A percentile compares a stretch with the other conserved stretches of the same genome.
Evolutionary conservation across 2,797 vertebrate species (phyloP).

Genomic region (Sparidentex hasta): DNA sequence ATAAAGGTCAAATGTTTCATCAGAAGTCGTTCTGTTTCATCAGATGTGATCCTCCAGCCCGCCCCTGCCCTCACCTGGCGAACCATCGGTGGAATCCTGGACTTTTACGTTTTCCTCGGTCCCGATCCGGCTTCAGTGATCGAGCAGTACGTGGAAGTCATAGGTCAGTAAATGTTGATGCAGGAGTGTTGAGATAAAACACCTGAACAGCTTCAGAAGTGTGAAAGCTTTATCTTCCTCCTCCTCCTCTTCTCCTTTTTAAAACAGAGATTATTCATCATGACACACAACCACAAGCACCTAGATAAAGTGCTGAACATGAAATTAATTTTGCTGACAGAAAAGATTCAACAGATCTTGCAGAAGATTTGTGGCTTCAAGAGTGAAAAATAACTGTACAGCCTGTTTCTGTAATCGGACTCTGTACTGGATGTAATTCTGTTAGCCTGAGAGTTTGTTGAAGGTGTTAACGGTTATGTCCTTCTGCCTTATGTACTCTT

Average conservation of each 20-base stretch:
- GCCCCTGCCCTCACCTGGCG: conserved; percentile 92
- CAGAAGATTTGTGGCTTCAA: neutral
- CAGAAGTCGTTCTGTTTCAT: conserved; percentile 1
- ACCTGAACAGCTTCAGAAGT: too few species aligned
- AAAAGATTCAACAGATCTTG: neutral
- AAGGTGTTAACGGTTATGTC: neutral
- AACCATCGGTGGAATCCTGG: conserved; percentile 91
- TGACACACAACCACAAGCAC: neutral
- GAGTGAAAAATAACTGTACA: neutral
- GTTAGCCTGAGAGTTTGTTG: neutral
- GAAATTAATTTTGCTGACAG: neutral
- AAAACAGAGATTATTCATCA: neutral
- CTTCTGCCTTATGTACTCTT: neutral
- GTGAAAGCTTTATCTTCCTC: neutral
- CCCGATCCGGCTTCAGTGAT: conserved; percentile 88
- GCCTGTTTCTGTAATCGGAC: neutral
- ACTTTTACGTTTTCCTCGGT: conserved; percentile 93
- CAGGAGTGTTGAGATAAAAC: neutral
- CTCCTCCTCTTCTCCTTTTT: too few species aligned
- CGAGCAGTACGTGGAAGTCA: conserved; percentile 90
- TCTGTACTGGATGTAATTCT: too few species aligned
- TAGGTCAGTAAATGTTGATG: conserved; percentile 84
- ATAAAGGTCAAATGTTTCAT: neutral
- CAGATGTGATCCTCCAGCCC: conserved; percentile 89
- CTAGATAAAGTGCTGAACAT: neutral